These are phyloP conservation scores for Mycetomoellerius zeteki DNA, from an alignment of 1,140 invertebrate species.

Conservation along the genomic window DNA sequence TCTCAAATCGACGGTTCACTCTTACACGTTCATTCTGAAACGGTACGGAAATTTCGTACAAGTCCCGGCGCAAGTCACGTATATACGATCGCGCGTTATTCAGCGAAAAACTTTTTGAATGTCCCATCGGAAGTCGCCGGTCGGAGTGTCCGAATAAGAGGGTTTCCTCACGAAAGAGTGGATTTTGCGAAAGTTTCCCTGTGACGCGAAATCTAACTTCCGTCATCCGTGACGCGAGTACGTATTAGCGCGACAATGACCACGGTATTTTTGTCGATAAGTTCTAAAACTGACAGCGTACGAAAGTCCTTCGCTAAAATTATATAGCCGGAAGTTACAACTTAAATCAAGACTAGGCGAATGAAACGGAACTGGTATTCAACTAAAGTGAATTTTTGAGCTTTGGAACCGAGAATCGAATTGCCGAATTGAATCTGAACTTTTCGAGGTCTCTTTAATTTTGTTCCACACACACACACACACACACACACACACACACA, in stretches of 20 bases:
- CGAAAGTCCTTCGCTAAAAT: background rate
- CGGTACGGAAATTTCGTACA: background rate
- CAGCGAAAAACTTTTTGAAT: constrained; percentile 60
- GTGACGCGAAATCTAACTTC: constrained; percentile 43
- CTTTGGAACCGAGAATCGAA: background rate
- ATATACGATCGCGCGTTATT: constrained; percentile 53
- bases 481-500: too few relatives aligned
- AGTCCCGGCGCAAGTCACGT: constrained; percentile 11
- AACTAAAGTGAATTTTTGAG: background rate
- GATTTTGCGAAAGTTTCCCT: constrained; percentile 8
- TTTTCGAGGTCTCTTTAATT: constrained; percentile 3
- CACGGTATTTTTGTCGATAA: background rate
- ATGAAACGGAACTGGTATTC: constrained; percentile 16
- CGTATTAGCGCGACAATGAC: constrained; percentile 50
- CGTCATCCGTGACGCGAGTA: constrained; percentile 41
- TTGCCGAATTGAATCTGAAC: constrained; percentile 22
- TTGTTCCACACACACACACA: too few relatives aligned
- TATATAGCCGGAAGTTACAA: constrained; percentile 38
- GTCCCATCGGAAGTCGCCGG: constrained; percentile 17
- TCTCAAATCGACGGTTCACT: background rate
- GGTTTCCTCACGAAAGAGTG: background rate
- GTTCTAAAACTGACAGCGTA: background rate
- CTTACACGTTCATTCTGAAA: constrained; percentile 20
- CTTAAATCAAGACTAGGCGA: background rate
- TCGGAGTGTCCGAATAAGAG: constrained; percentile 20